These are phyloP conservation scores for Nesoenas mayeri DNA, from an alignment of 2,113 vertebrate species.

Conservation along the genomic window DNA sequence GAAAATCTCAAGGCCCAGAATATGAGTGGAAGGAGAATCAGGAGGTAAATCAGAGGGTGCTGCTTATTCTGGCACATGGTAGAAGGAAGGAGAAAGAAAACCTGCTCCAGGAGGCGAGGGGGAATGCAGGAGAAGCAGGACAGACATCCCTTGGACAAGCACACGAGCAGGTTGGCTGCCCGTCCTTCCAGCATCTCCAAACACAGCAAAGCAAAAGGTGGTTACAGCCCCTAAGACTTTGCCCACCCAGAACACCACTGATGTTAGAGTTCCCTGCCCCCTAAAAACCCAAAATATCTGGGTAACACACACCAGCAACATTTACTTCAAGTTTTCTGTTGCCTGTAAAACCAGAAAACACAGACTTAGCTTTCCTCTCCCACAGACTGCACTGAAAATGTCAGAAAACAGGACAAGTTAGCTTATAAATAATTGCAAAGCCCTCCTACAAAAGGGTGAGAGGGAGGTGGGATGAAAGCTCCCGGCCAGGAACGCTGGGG, in stretches of 20 bases:
- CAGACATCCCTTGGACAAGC: neutral
- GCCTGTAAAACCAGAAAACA: neutral
- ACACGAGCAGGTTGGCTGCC: neutral
- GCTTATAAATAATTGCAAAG: slow-evolving; percentile 57
- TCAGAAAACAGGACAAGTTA: slow-evolving; percentile 32
- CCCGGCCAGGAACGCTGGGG: slow-evolving; percentile 35
- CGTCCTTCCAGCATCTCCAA: neutral
- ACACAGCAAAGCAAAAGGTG: neutral
- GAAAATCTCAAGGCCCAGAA: neutral
- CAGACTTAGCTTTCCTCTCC: neutral
- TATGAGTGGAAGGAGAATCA: neutral
- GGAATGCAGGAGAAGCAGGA: neutral
- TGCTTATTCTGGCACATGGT: neutral
- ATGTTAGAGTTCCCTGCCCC: neutral
- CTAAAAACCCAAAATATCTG: neutral
- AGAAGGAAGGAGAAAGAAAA: neutral
- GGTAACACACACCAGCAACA: neutral
- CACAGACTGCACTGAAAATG: neutral
- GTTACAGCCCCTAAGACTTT: neutral
- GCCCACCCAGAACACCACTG: neutral
- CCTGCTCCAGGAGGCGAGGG: neutral
- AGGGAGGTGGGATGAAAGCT: slow-evolving; percentile 46
- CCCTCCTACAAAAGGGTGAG: slow-evolving; percentile 39
- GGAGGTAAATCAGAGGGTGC: neutral
- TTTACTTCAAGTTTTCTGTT: neutral